These are phyloP conservation scores for Labeo calbasu DNA, from an alignment of 2,797 vertebrate species.

Conservation along the genomic window DNA sequence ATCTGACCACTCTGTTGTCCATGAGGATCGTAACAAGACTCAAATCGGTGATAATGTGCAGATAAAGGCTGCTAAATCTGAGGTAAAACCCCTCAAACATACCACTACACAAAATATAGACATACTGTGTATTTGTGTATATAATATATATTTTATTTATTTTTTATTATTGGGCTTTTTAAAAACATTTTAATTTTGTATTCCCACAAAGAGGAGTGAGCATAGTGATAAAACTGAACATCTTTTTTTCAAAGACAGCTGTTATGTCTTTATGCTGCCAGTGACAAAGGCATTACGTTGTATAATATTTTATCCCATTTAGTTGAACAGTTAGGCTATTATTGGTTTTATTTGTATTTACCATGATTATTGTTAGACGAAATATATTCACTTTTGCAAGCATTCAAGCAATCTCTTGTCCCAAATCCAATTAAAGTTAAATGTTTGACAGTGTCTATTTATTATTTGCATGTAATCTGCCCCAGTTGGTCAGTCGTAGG, in stretches of 20 bases:
- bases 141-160: background rate
- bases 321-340: background rate
- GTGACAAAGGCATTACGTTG: background rate
- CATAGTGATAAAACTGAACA: background rate
- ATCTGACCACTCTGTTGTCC: slow-evolving; percentile 15
- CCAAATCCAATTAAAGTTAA: slow-evolving; percentile 72
- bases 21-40: slow-evolving; percentile 68
- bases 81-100: slow-evolving; percentile 78
- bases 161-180: background rate
- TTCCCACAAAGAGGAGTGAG: background rate
- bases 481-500: slow-evolving; percentile 70
- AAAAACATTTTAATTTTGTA: background rate
- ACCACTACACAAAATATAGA: background rate
- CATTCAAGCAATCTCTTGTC: slow-evolving; percentile 22
- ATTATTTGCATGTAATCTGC: slow-evolving; percentile 55
- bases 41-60: slow-evolving; percentile 87
- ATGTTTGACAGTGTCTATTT: slow-evolving; percentile 36
- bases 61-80: slow-evolving; percentile 93
- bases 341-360: slow-evolving; percentile 9
- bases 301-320: background rate
- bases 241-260: background rate
- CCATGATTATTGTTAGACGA: background rate
- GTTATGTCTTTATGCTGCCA: background rate
- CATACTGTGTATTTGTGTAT: background rate
- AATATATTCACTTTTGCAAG: background rate